Base-by-base conservation (phyloP, 2,797 vertebrate species). In the Paguma larvata region DNA sequence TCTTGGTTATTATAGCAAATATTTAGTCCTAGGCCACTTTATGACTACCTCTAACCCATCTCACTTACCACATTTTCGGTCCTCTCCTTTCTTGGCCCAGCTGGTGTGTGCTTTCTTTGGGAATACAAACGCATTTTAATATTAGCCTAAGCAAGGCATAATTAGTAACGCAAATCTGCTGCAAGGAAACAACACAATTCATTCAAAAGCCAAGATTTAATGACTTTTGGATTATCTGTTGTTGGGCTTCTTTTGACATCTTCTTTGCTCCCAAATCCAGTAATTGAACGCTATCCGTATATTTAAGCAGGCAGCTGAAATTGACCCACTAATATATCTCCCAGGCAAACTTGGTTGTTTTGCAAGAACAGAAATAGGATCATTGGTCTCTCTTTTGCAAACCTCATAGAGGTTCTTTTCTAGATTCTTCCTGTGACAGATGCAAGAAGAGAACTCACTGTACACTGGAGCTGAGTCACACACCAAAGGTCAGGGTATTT, bases 101-200 rank as follows among this genome's bases (percentile, higher is more conserved):
- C 95, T 96, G 89, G 56, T 95, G 77, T 95, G 75, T 97, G 95
- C 96, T 94, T 91, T 97, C 89, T 93, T 67, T 92, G 87, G 77
- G 83, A 95, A 97, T 89, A 62, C 72, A 97, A 94, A 96, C 93
- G 95, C 78, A 94, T 96, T 97, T 97, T 94, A 97, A 95, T 97
- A 97, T 95, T 86, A 96, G 95, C 85, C 90, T 95, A 95, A 97
- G 95, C 83, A 89, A 95, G 83, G 88, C 73, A 67, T 97, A 97
- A 97, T 98, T 97, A 97, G 92, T 85, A 94, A 95, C 1, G 18
- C 97, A 98, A 95, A 94, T 97, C 95, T 98, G 88, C 82, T 63
- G 14, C 73, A 91, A 94, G 94, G 84, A 97, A 97, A 97, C 94
- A 96, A 94, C 62, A 62, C 72, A 75, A 92, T 92, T 94, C 87